Conservation (phyloP, 2,113 vertebrate genomes). For the Salvelinus fontinalis region DNA sequence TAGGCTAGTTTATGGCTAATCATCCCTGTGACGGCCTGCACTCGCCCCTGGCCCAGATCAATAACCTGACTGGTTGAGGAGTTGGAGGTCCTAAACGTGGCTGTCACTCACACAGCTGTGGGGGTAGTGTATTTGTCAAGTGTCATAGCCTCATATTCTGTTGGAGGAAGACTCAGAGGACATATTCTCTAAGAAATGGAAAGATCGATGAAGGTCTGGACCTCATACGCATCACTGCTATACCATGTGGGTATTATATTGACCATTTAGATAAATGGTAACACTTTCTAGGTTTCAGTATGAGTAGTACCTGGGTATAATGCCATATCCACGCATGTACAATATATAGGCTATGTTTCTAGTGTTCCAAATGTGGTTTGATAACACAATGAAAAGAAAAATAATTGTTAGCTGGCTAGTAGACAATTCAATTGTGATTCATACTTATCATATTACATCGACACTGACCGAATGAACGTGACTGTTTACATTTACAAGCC, state of each 20-base stretch:
- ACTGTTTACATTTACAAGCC: conserved; percentile 76
- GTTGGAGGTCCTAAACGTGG: conserved; percentile 27
- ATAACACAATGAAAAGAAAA: no score
- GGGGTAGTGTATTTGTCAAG: conserved; percentile 16
- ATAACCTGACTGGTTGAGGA: conserved; percentile 41
- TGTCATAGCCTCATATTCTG: background rate
- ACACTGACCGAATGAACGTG: conserved; percentile 66
- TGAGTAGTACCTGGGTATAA: no score
- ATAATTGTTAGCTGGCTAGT: background rate
- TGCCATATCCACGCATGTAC: no score
- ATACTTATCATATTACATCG: conserved; percentile 56
- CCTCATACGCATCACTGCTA: no score
- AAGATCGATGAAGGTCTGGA: no score
- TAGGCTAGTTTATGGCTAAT: conserved; percentile 7
- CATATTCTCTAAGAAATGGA: background rate
- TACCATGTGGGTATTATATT: no score
- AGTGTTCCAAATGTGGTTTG: no score
- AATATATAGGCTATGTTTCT: no score
- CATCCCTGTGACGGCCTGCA: conserved; percentile 10
- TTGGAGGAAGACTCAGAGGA: background rate
- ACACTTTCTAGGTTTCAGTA: no score
- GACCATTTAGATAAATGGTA: no score
- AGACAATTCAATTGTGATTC: conserved; percentile 58
- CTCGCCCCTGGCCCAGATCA: conserved; percentile 43
- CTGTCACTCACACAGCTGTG: conserved; percentile 37